Evolutionary conservation across 2,113 vertebrate species (phyloP).

Genomic region (Emydocephalus ijimae): DNA sequence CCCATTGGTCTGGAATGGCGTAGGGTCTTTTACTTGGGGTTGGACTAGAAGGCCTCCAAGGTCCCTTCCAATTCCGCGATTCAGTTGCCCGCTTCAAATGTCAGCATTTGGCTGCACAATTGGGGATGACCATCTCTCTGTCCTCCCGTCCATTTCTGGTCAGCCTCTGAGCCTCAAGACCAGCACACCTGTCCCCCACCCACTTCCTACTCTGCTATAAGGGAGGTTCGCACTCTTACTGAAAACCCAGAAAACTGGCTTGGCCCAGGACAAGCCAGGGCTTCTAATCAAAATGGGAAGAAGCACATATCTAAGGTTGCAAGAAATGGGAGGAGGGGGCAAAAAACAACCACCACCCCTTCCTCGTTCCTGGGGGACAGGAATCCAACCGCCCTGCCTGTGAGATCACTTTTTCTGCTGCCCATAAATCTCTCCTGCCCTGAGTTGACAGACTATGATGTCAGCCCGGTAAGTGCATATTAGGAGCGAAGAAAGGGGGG

Average conservation of each 20-base stretch:
- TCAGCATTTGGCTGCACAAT: too few relatives aligned
- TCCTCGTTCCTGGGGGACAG: not conserved
- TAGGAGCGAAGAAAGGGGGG: not conserved
- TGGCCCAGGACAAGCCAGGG: not conserved
- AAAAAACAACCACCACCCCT: too few relatives aligned
- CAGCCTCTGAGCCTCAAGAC: too few relatives aligned
- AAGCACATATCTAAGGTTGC: not conserved
- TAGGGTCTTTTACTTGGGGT: too few relatives aligned
- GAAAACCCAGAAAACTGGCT: not conserved
- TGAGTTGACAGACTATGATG: conserved; percentile 4
- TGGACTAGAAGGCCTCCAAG: not conserved
- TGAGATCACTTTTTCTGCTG: not conserved
- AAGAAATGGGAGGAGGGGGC: not conserved
- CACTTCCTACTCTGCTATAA: not conserved
- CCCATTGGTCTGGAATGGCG: not conserved
- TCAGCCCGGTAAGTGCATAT: not conserved
- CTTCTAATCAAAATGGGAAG: not conserved
- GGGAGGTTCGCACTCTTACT: not conserved
- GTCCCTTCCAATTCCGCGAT: not conserved
- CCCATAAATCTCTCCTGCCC: not conserved
- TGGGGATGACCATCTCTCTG: too few relatives aligned
- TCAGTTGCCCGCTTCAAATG: too few relatives aligned
- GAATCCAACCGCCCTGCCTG: not conserved
- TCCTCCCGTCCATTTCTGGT: too few relatives aligned
- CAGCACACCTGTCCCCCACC: too few relatives aligned